Evolutionary conservation across 2,888 invertebrate species (phyloP).

Genomic region (Drosophila kuntzei): DNA sequence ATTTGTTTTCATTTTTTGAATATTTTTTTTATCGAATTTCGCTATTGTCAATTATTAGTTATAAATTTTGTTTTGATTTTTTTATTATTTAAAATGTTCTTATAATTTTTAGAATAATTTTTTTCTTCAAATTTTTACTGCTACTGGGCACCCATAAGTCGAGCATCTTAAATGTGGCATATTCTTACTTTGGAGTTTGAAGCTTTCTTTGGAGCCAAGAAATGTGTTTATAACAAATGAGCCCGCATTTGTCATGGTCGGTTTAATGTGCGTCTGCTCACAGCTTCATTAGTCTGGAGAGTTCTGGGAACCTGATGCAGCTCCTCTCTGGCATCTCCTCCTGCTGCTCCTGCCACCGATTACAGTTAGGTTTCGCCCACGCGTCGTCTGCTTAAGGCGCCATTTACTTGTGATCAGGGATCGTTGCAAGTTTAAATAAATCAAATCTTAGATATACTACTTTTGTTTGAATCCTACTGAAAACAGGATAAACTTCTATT

Average conservation of each 20-base stretch:
- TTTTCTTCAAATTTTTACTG: no score
- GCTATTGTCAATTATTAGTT: no score
- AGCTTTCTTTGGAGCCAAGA: conserved; percentile 44
- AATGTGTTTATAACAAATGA: conserved; percentile 61
- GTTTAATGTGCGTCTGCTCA: conserved; percentile 69
- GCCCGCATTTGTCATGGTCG: conserved; percentile 67
- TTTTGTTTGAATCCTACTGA: no score
- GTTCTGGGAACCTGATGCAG: conserved; percentile 41
- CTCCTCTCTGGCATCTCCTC: conserved; percentile 5
- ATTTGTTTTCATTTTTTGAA: no score
- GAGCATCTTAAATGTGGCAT: neutral
- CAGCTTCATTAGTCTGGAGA: conserved; percentile 67
- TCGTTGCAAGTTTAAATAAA: neutral
- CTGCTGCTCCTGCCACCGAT: conserved; percentile 3
- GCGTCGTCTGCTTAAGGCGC: conserved; percentile 16
- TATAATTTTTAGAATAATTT: no score
- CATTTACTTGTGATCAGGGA: conserved; percentile 21
- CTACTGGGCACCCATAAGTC: neutral
- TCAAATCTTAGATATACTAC: no score
- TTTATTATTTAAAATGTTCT: no score
- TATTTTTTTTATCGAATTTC: no score
- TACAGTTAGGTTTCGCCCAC: conserved; percentile 58
- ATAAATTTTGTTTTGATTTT: no score
- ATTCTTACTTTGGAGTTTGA: conserved; percentile 29
- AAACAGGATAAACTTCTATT: no score